These are phyloP conservation scores for Hyles vespertilio DNA, from an alignment of 1,140 invertebrate species.

Conservation along the genomic window DNA sequence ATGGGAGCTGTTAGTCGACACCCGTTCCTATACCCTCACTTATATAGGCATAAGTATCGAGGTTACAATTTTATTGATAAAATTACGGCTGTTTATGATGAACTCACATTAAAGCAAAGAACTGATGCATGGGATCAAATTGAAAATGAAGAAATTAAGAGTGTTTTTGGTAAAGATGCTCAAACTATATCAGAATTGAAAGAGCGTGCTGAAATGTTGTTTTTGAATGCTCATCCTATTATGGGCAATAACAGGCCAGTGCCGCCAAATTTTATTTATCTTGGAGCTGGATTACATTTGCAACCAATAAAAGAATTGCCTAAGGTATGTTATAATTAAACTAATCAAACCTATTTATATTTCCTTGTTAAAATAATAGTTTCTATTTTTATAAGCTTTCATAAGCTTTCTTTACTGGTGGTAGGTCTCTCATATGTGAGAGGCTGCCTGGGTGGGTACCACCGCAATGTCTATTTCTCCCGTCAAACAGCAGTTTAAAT, in stretches of 20 bases:
- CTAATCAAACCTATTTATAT: no score
- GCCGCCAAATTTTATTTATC: constrained; percentile 5
- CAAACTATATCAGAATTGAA: constrained; percentile 31
- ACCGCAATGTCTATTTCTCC: no score
- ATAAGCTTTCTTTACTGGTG: no score
- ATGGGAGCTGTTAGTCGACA: constrained; percentile 43
- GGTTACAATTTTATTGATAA: constrained; percentile 30
- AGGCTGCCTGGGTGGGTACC: no score
- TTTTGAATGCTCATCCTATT: not conserved
- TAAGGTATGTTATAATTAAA: not conserved
- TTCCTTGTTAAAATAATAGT: no score
- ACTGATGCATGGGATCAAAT: constrained; percentile 18
- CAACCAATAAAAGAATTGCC: not conserved
- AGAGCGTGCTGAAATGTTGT: constrained; percentile 19
- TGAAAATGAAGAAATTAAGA: constrained; percentile 29
- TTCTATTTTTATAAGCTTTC: no score
- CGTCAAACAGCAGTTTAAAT: no score
- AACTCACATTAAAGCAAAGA: constrained; percentile 17
- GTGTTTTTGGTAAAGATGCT: constrained; percentile 37
- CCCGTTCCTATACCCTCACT: constrained; percentile 40
- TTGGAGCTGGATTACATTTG: not conserved
- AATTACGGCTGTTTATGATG: constrained; percentile 23
- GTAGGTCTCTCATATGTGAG: no score
- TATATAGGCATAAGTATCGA: constrained; percentile 19
- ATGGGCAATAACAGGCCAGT: not conserved